Base-by-base conservation (phyloP, 2,797 vertebrate species). In the Jordanella pulchra region DNA sequence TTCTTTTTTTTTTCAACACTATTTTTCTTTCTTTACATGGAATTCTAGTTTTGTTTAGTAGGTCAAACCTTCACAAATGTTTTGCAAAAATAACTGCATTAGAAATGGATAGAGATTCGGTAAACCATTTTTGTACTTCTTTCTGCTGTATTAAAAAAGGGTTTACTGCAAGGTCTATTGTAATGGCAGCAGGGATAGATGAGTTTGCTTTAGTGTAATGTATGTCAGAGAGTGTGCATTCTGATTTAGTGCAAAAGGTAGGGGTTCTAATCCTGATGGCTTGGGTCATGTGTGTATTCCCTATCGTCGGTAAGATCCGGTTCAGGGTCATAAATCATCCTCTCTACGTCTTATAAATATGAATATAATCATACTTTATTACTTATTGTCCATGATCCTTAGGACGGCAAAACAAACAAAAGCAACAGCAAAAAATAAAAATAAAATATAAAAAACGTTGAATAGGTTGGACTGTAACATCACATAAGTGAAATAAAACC, bases 391-490 rank as follows among this genome's bases (percentile, higher is more conserved):
- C 47, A 79, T 67, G 70, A 86, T 78, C 84, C 64, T 78, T 77
- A 42, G 39, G 63, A 83, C 5, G 74, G 53, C 70, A 77, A 89
- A 87, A 78, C 77, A 75, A 80, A 90, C 84, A 25, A 65, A 80
- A 55, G 67, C 82, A 84, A 77, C 47, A 78, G 83, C 81, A 76
- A 47, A 73, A 83, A 72, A 78, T n/a, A 50, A 58, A 87, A 86
- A 74, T 35, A 80, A 87, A 82, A 79, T 87, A 93, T 91, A 82
- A 91, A 92, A 93, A 92, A 88, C 87, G 90, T 63, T 84, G 80
- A 88, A 84, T 77, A 82, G 74, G 73, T 91, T 80, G 65, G 83
- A 92, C 77, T 72, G 86, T 78, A 89, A 94, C 88, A 85, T 86
- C 85, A 93, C 90, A 90, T 79, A 83, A 84, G 88, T 87, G 83